These are phyloP conservation scores for Girardinus metallicus DNA, from an alignment of 2,797 vertebrate genomes.

Conservation along the genomic window DNA sequence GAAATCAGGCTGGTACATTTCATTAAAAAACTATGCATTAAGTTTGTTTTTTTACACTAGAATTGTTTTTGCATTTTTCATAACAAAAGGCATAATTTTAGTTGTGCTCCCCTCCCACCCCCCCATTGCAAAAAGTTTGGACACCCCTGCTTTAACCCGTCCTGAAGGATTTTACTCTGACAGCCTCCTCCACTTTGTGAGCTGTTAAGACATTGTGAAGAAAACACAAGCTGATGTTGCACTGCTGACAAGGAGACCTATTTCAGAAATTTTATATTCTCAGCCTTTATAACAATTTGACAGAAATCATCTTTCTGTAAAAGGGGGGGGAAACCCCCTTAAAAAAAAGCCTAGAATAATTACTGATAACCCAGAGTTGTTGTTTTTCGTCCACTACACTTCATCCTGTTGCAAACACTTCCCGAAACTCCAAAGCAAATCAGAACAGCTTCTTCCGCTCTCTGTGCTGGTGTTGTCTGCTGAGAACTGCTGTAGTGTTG, in stretches of 20 bases:
- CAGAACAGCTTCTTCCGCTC: not conserved
- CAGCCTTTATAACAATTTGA: not conserved
- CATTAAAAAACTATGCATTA: no score
- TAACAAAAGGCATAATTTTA: no score
- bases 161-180: not conserved
- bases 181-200: slow-evolving; percentile 18
- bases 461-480: not conserved
- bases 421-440: slow-evolving; percentile 5
- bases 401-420: slow-evolving; percentile 9
- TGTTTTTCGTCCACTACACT: slow-evolving; percentile 1
- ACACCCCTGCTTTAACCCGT: slow-evolving; percentile 7
- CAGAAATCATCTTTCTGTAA: not conserved
- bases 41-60: no score
- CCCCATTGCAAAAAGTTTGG: no score
- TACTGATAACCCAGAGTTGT: slow-evolving; percentile 2
- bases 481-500: slow-evolving; percentile 23
- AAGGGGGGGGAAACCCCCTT: not conserved
- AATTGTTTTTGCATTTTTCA: no score
- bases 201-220: not conserved
- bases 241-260: slow-evolving; percentile 28
- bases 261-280: slow-evolving; percentile 14
- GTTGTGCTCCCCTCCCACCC: no score
- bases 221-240: slow-evolving; percentile 8
- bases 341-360: not conserved
- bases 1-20: no score